Percentiles rank a stretch among this genome's conserved stretches.
phyloP scores from a whole-genome alignment of 2,113 vertebrate species.

The Orientallactaga bullata region DNA sequence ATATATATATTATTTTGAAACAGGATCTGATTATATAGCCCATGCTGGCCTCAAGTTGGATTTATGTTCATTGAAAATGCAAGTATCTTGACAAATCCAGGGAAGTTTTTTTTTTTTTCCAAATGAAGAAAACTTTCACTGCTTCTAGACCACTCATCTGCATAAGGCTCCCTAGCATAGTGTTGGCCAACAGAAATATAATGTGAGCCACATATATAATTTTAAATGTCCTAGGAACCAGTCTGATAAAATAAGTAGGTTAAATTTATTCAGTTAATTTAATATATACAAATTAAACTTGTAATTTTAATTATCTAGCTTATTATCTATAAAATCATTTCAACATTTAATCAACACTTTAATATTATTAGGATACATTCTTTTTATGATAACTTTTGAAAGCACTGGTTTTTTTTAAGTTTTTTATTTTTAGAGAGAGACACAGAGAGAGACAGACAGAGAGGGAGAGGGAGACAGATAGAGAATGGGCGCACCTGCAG shows the following conservation, averaged over 20 bases:
- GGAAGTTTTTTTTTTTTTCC: background rate
- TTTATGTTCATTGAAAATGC: background rate
- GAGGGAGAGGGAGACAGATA: too few relatives aligned
- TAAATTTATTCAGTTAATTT: background rate
- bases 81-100: conserved; percentile 31
- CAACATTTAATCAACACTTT: background rate
- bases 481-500: too few relatives aligned
- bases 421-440: too few relatives aligned
- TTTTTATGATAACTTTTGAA: background rate
- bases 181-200: background rate
- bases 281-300: too few relatives aligned
- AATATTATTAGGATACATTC: background rate
- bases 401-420: too few relatives aligned
- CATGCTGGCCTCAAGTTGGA: background rate
- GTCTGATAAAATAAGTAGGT: background rate
- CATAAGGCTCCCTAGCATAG: background rate
- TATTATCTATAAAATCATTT: background rate
- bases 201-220: background rate
- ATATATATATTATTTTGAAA: too few relatives aligned
- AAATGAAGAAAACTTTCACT: background rate
- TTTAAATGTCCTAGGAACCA: background rate
- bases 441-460: too few relatives aligned
- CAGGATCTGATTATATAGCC: too few relatives aligned
- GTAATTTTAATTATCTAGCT: background rate
- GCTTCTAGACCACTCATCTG: background rate